Evolutionary conservation across 2,113 vertebrate genomes (phyloP).

Genomic region (Scolopax mira): DNA sequence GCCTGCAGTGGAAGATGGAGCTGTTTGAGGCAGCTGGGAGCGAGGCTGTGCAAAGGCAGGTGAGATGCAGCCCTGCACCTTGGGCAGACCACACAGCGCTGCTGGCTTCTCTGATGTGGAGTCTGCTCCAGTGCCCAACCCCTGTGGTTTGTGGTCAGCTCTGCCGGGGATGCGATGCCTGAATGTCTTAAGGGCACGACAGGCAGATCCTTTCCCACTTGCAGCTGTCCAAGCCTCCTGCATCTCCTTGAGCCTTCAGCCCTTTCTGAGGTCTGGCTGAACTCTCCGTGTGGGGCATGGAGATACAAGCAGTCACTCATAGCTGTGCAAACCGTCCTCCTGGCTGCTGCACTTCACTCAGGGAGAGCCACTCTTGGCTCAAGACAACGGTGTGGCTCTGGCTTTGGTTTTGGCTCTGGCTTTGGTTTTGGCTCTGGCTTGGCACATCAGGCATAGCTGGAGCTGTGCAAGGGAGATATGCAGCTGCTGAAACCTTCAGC

Average conservation of each 20-base stretch:
- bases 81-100: not conserved
- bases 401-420: too few species aligned
- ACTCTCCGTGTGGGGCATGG: not conserved
- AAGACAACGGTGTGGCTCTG: not conserved
- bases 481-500: not conserved
- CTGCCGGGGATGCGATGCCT: not conserved
- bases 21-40: not conserved
- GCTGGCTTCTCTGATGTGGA: not conserved
- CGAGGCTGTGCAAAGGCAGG: not conserved
- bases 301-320: not conserved
- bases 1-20: not conserved
- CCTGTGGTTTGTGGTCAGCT: not conserved
- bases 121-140: not conserved
- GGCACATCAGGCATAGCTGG: not conserved
- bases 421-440: not conserved
- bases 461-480: not conserved
- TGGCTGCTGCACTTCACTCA: not conserved
- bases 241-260: not conserved
- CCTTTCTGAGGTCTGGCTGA: not conserved
- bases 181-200: not conserved
- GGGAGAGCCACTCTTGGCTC: not conserved
- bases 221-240: not conserved
- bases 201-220: not conserved
- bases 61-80: not conserved
- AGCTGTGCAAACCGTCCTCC: not conserved